These are phyloP conservation scores for Anolis carolinensis DNA, from an alignment of 2,113 vertebrate species.

Conservation along the genomic window DNA sequence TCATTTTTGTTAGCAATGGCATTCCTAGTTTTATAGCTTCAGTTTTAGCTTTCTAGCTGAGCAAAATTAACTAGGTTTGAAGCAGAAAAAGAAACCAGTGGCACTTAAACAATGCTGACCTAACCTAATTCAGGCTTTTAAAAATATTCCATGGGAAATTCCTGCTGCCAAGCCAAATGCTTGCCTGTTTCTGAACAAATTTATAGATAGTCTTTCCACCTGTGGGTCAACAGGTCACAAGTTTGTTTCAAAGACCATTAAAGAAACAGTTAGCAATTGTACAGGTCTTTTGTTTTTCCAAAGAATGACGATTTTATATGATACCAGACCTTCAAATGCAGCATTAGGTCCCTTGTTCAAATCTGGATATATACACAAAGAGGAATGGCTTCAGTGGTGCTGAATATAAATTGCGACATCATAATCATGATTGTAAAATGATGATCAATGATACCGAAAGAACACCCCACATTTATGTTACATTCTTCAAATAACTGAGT, in stretches of 20 bases:
- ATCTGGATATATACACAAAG: not conserved
- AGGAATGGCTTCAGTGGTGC: not conserved
- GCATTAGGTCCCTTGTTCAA: not conserved
- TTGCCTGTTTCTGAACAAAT: constrained; percentile 77
- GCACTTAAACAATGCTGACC: constrained; percentile 76
- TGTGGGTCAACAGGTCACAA: constrained; percentile 80
- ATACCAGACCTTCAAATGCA: constrained; percentile 70
- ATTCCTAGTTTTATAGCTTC: constrained; percentile 79
- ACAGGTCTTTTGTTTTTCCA: constrained; percentile 74
- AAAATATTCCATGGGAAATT: constrained; percentile 72
- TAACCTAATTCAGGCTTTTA: constrained; percentile 61
- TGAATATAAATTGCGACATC: not conserved
- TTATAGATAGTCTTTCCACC: constrained; percentile 84
- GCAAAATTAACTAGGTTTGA: constrained; percentile 79
- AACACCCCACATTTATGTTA: not conserved
- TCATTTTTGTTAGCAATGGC: constrained; percentile 75
- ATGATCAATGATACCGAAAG: not conserved
- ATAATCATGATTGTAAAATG: not conserved
- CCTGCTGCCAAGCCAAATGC: constrained; percentile 76
- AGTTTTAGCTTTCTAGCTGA: constrained; percentile 79
- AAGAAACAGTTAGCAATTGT: constrained; percentile 77
- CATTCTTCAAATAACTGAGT: not conserved
- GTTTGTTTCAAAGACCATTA: constrained; percentile 81
- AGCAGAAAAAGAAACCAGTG: constrained; percentile 71
- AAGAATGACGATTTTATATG: constrained; percentile 72